Evolutionary conservation across 2,113 vertebrate genomes (phyloP).

Genomic region (Macrotus californicus): DNA sequence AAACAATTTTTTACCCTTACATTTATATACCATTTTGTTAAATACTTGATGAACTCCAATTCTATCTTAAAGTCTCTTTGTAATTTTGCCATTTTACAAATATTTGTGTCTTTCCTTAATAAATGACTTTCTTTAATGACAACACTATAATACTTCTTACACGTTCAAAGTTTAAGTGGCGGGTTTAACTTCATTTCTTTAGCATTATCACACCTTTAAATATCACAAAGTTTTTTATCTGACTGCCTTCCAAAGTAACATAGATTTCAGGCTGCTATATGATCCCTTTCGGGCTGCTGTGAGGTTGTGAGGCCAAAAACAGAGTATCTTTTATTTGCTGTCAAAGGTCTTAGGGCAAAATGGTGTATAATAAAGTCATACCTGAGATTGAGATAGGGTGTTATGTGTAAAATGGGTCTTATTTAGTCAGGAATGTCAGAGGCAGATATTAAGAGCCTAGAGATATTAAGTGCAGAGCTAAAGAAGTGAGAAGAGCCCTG

Average conservation of each 20-base stretch:
- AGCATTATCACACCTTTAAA: neutral
- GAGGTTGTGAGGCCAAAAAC: neutral
- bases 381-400: neutral
- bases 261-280: neutral
- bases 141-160: neutral
- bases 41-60: neutral
- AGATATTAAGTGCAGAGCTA: neutral
- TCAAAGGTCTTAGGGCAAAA: neutral
- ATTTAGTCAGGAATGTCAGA: neutral
- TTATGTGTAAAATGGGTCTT: neutral
- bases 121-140: neutral
- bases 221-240: neutral
- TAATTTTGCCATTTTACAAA: constrained; percentile 7
- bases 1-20: neutral
- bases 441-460: neutral
- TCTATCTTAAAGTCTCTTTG: neutral
- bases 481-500: neutral
- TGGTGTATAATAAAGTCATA: neutral
- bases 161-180: neutral
- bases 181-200: neutral
- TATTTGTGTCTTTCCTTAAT: neutral
- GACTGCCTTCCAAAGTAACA: neutral
- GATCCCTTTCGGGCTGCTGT: neutral
- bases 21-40: neutral
- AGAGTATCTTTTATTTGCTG: neutral